These are phyloP conservation scores for Lamellibrachia columna DNA, from an alignment of 2,888 invertebrate species.

Conservation along the genomic window DNA sequence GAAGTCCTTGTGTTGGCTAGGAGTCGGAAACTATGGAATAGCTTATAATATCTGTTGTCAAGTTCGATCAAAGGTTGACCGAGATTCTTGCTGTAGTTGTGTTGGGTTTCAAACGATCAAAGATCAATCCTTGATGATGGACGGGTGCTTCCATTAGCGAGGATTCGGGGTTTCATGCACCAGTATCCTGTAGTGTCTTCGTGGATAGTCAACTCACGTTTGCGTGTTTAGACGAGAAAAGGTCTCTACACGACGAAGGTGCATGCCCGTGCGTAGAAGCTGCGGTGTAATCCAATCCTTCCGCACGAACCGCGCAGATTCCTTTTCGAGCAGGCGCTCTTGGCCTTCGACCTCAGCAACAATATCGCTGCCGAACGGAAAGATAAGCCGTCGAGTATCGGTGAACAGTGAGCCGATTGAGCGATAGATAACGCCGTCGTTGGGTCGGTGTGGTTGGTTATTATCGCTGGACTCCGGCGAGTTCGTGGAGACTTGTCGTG, in stretches of 20 bases:
- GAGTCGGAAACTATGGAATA: background rate
- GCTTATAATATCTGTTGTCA: background rate
- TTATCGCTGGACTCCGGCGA: background rate
- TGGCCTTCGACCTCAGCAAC: background rate
- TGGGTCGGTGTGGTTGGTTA: background rate
- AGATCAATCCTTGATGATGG: background rate
- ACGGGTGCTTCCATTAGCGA: background rate
- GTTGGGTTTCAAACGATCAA: background rate
- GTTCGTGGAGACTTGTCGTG: background rate
- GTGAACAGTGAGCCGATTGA: background rate
- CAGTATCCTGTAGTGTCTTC: background rate
- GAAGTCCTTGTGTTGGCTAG: background rate
- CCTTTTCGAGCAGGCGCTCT: background rate
- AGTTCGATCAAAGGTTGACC: background rate
- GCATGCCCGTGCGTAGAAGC: background rate
- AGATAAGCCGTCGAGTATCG: background rate
- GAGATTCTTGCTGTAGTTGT: background rate
- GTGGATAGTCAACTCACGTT: background rate
- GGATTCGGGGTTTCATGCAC: background rate
- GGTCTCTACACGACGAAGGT: background rate
- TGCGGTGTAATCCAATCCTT: background rate
- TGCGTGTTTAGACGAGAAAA: background rate
- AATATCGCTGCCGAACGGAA: background rate
- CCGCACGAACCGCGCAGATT: background rate
- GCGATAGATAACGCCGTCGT: background rate